A percentile compares a stretch with the other conserved stretches of the same genome.
phyloP scores from a whole-genome alignment of 2,113 vertebrate genomes.

The Rhombomys opimus region DNA sequence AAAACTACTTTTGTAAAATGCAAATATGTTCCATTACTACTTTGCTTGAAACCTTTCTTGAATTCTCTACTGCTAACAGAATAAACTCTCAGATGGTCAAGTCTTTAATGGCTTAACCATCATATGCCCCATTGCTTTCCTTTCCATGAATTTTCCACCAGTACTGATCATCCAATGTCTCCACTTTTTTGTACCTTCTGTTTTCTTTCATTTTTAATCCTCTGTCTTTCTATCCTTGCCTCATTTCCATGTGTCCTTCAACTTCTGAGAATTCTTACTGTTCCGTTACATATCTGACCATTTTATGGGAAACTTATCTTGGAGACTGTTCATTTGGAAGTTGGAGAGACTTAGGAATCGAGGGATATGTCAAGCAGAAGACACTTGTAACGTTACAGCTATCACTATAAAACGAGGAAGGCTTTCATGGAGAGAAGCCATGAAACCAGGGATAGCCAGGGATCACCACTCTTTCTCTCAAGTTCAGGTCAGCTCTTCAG shows the following conservation, averaged over 20 bases:
- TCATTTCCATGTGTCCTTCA: not conserved
- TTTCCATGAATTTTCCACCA: not conserved
- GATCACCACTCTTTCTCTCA: not conserved
- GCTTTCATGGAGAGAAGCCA: not conserved
- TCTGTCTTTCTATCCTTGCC: not conserved
- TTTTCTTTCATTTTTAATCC: not conserved
- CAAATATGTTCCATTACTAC: not conserved
- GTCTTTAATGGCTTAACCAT: not conserved
- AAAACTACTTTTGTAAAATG: constrained; percentile 15
- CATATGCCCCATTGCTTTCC: not conserved
- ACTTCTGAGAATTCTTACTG: not conserved
- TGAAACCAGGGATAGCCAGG: not conserved
- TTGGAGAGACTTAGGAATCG: not conserved
- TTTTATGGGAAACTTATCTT: not conserved
- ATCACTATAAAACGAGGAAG: not conserved
- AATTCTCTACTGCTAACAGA: not conserved
- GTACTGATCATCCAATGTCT: not conserved
- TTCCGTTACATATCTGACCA: not conserved
- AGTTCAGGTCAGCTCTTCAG: not conserved
- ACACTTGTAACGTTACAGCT: not conserved
- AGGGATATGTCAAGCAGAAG: not conserved
- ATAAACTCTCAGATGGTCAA: not conserved
- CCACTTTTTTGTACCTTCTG: not conserved
- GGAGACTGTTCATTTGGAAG: not conserved
- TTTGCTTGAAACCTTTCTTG: not conserved